Evolutionary conservation across 2,797 vertebrate genomes (phyloP).

Genomic region (Tympanoctomys barrerae): DNA sequence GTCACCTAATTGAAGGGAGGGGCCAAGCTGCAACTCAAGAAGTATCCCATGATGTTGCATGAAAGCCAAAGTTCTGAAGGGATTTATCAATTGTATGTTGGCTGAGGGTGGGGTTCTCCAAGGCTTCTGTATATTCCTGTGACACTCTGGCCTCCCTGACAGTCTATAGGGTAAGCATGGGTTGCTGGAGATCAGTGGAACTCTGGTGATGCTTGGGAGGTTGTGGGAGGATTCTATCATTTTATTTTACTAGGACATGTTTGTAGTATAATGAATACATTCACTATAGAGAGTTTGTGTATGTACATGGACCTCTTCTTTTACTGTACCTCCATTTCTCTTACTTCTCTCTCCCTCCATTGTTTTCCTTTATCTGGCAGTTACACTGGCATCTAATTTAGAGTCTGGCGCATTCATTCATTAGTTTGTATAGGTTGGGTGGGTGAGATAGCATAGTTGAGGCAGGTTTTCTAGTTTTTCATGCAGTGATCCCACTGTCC

Average conservation of each 20-base stretch:
- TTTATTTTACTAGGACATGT: not conserved
- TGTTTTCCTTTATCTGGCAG: not conserved
- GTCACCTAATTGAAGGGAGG: too few species aligned
- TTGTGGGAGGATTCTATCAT: not conserved
- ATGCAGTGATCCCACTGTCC: not conserved
- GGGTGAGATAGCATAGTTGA: not conserved
- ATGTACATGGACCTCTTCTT: not conserved
- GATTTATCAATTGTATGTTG: too few species aligned
- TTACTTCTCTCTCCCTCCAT: not conserved
- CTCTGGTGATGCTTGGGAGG: too few species aligned
- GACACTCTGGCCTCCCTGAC: too few species aligned
- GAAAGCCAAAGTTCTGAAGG: too few species aligned
- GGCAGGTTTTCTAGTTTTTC: not conserved
- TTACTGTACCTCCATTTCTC: not conserved
- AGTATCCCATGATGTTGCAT: too few species aligned
- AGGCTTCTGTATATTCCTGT: too few species aligned
- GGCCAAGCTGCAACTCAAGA: too few species aligned
- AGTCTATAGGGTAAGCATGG: too few species aligned
- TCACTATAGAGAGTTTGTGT: not conserved
- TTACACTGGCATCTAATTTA: not conserved
- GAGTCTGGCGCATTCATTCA: not conserved
- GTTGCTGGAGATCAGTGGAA: too few species aligned
- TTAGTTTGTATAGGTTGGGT: not conserved
- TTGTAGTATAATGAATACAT: not conserved
- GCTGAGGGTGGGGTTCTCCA: too few species aligned